Evolutionary conservation across 2,113 vertebrate species (phyloP).

Genomic region (Phrynosoma platyrhinos): DNA sequence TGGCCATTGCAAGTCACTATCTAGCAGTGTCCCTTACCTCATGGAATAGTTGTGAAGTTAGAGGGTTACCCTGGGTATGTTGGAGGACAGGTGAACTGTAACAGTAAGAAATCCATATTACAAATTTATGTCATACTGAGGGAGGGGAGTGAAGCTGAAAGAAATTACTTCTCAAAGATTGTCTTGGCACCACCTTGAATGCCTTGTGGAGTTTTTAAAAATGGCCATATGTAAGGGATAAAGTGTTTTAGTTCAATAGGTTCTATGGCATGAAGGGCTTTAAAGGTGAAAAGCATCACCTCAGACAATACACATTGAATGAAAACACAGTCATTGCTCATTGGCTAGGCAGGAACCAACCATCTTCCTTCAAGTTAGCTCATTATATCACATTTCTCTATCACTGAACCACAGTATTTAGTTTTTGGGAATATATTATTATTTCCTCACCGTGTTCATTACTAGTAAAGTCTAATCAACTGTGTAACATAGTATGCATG

Average conservation of each 20-base stretch:
- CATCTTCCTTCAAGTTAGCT: not conserved
- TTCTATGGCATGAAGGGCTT: not conserved
- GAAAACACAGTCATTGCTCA: not conserved
- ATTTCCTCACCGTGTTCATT: not conserved
- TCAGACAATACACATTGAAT: not conserved
- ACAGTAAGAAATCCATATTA: not conserved
- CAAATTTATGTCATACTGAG: not conserved
- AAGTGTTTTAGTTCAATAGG: not conserved
- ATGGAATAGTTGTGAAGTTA: not conserved
- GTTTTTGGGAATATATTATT: not conserved
- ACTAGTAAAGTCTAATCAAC: not conserved
- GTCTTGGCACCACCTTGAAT: slow-evolving; percentile 17
- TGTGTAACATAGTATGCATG: not conserved
- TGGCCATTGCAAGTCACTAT: not conserved
- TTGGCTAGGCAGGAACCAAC: not conserved
- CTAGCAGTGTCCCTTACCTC: not conserved
- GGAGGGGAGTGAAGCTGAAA: not conserved
- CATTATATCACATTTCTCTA: not conserved
- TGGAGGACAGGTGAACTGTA: not conserved
- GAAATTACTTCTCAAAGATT: not conserved
- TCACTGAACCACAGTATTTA: not conserved
- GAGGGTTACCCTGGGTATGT: not conserved
- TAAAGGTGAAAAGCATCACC: not conserved
- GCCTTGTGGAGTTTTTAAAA: slow-evolving; percentile 14
- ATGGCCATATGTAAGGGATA: slow-evolving; percentile 2